Base-by-base conservation (phyloP, 37 sponge, comb jelly and placozoan species). In the Halichondria panicea region DNA sequence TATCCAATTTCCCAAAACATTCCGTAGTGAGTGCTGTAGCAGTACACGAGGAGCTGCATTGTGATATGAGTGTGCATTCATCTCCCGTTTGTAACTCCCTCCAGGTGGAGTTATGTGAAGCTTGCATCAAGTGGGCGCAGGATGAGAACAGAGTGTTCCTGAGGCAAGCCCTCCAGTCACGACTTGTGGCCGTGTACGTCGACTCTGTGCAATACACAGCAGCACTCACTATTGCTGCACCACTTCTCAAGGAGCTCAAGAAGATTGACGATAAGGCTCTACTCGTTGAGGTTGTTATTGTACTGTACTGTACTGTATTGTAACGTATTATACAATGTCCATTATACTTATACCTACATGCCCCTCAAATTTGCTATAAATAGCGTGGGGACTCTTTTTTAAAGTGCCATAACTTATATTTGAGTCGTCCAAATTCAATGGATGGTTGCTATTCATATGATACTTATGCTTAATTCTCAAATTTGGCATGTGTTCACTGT, bases 241-340 rank as follows among this genome's bases (percentile, higher is more conserved):
- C 78, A 13, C 85, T 95, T 22, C 80, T 98, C 63, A 77, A 76
- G 57, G 99, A 95, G 64, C 87, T 98, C 70, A 98, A 94, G 87
- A 98, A 95, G 38, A 77, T 98, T 54, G 99, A 98, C 57, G 99
- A 98, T 77, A 98, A 98, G 67, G 88, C 92, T 41, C 71, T 98
- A 13, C 77, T 98, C 35, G 91, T 98, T 31, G 99, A 98, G 86
- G 92, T 93, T 42, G 11, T 66, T 41, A 33, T 8, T 19, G 6
- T 33, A 19, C 6, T 70, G 13, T 13, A 15, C 11, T 45, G 22
- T 11, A 19, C 9, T 19, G 33, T 27, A 45, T 70, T 27, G 13
- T 3, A 19, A 21, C 53, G 8, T 7, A 48, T 42, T 70, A 45
- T 30, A 21, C 25, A 66, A 48, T 48, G 11, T 48, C 15, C 52